These are phyloP conservation scores for Tetrax tetrax DNA, from an alignment of 2,113 vertebrate genomes.

Conservation along the genomic window DNA sequence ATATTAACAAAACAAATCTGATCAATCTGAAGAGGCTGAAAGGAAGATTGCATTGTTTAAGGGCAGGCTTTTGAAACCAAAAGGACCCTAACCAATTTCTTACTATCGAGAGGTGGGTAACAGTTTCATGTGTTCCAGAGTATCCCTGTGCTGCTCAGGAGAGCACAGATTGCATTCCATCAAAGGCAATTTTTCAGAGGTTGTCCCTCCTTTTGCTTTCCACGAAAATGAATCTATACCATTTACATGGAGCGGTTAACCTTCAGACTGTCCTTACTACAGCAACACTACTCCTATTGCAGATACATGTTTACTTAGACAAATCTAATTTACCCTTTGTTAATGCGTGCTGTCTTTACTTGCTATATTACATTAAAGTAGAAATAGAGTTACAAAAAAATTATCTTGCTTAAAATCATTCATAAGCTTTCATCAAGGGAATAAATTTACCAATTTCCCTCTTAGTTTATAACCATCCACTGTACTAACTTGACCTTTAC, in stretches of 20 bases:
- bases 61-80: constrained; percentile 3
- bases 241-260: constrained; percentile 74
- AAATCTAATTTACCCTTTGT: constrained; percentile 86
- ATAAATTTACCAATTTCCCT: constrained; percentile 77
- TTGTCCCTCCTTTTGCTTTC: constrained; percentile 68
- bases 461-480: constrained; percentile 77
- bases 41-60: constrained; percentile 9
- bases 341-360: constrained; percentile 81
- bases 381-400: constrained; percentile 84
- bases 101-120: neutral
- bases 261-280: constrained; percentile 81
- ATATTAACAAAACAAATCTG: neutral
- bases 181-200: constrained; percentile 66
- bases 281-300: constrained; percentile 69
- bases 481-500: constrained; percentile 82
- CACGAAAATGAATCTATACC: constrained; percentile 60
- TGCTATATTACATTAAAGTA: constrained; percentile 83
- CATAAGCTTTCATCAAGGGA: constrained; percentile 79
- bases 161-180: constrained; percentile 66
- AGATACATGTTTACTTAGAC: constrained; percentile 82
- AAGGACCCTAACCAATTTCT: constrained; percentile 45
- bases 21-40: neutral
- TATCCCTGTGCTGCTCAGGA: constrained; percentile 50
- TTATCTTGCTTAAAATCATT: constrained; percentile 80
- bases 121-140: constrained; percentile 18